These are phyloP conservation scores for Ormyrus pomaceus DNA, from an alignment of 2,888 invertebrate genomes.

Conservation along the genomic window DNA sequence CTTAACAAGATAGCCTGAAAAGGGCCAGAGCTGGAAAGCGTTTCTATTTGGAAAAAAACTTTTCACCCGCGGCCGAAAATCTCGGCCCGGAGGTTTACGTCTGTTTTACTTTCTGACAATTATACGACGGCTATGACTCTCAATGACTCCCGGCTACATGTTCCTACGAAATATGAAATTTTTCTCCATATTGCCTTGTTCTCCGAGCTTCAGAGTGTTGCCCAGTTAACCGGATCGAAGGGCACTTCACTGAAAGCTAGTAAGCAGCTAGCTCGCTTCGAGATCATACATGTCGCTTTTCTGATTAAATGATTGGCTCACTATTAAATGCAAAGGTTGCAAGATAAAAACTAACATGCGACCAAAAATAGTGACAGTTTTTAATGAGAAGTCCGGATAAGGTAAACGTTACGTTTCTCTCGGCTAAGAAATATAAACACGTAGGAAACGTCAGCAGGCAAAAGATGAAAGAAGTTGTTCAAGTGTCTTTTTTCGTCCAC, in stretches of 20 bases:
- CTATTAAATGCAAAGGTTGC: no score
- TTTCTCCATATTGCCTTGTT: constrained; percentile 13
- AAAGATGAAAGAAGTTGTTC: no score
- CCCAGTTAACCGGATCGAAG: neutral
- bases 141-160: no score
- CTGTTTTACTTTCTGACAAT: constrained; percentile 47
- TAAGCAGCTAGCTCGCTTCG: no score
- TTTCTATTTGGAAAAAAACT: constrained; percentile 10
- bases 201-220: neutral
- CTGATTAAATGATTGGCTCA: no score
- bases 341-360: neutral
- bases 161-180: neutral
- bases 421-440: no score
- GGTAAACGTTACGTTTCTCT: neutral
- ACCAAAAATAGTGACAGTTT: neutral
- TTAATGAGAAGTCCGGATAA: constrained; percentile 14
- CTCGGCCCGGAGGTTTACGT: neutral
- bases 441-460: no score
- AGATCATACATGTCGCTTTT: no score
- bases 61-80: neutral
- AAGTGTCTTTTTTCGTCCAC: no score
- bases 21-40: neutral
- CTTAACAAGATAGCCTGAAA: constrained; percentile 1
- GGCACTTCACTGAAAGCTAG: neutral
- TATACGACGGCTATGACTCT: constrained; percentile 2